A percentile compares a stretch with the other conserved stretches of the same genome.
Evolutionary conservation across 2,888 invertebrate species (phyloP).

Genomic region (Ochropleura leucogaster): DNA sequence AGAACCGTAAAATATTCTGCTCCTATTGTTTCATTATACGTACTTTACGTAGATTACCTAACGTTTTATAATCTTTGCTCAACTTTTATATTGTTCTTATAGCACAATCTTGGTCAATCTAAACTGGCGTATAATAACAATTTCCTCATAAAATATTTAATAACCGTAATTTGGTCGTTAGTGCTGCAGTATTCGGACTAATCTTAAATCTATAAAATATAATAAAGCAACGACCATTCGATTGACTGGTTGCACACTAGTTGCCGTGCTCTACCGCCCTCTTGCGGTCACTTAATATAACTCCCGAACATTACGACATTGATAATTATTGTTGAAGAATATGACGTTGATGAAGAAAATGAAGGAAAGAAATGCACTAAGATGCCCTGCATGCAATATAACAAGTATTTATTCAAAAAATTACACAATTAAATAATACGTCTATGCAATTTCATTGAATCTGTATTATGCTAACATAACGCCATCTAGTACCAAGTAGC

Average conservation of each 20-base stretch:
- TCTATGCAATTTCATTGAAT: no score
- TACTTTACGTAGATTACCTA: slow-evolving; percentile 39
- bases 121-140: slow-evolving; percentile 27
- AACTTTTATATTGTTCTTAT: slow-evolving; percentile 52
- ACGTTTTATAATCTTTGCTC: slow-evolving; percentile 45
- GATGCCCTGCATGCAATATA: neutral
- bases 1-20: slow-evolving; percentile 8
- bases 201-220: slow-evolving; percentile 19
- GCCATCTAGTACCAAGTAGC: slow-evolving; percentile 78
- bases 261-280: slow-evolving; percentile 43
- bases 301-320: slow-evolving; percentile 25
- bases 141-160: slow-evolving; percentile 48
- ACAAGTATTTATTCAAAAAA: no score
- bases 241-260: slow-evolving; percentile 10
- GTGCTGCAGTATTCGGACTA: slow-evolving; percentile 29
- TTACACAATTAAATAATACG: no score
- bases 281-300: slow-evolving; percentile 30
- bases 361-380: slow-evolving; percentile 6
- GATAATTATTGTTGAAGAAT: no score
- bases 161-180: slow-evolving; percentile 41
- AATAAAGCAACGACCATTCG: slow-evolving; percentile 24
- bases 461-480: slow-evolving; percentile 58
- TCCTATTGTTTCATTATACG: slow-evolving; percentile 25
- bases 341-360: neutral
- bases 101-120: slow-evolving; percentile 45